Evolutionary conservation across 1,140 invertebrate species (phyloP), one percentile per base, ranked within the genome.

Genomic region (Drosophila tropicalis): DNA sequence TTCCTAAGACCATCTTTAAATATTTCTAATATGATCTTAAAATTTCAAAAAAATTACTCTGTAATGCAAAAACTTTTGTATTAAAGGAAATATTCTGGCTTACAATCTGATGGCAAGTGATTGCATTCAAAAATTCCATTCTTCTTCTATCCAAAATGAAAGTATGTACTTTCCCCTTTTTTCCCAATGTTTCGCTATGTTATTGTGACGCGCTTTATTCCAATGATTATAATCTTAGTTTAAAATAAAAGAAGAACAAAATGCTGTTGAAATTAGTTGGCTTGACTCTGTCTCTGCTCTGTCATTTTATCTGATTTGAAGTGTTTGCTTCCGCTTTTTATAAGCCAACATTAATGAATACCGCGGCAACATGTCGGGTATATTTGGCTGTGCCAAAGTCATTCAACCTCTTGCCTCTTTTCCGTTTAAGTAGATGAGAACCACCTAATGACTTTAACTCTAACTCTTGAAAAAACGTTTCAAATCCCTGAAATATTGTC

Each of bases 251-350:
- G 15, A 22, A 47, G 12, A 13, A 22, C 44, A 41, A 62, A 67
- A 64, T 71, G 22, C 44, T 81, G 39, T 65, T 65, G 22, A 77
- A 81, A 77, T 73, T 77, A 67, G 67, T 74, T 56, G 67, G 32
- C 61, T 44, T 19, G 3, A 22, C 17, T 10, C 44, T 19, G 32
- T 25, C 13, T n/a, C 55, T 77, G 73, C 56, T 41, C 58, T 74
- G 65, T 71, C 67, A 62, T 72, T 63, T 78, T 79, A 69, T 67
- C 72, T 57, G 71, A 40, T 39, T 51, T 62, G 36, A 56, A 19
- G 57, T 57, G 44, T 65, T 60, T 76, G 73, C 57, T 78, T 81
- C 62, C 67, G 62, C 41, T 62, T 80, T 77, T 69, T 77, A 70
- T 85, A 67, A 72, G 56, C 68, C 9, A 47, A 47, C 44, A 17